Evolutionary conservation across 2,888 invertebrate genomes (phyloP), one percentile per base, ranked within the genome.

Genomic region (Epirrita christyi): DNA sequence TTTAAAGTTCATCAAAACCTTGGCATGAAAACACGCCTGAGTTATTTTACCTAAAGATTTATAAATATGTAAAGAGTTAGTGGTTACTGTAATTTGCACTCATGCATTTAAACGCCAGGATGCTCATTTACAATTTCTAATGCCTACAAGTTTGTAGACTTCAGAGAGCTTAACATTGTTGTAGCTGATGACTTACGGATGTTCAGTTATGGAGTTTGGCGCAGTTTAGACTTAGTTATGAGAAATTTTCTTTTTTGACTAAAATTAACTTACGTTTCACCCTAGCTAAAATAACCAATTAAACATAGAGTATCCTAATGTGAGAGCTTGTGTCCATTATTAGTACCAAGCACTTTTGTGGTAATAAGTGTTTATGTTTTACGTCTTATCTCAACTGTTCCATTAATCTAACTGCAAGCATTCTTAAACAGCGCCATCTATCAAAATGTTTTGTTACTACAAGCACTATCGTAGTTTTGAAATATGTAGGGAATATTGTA

Each of bases 141-240:
- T 41, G 51, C 50, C 28, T 40, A 42, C 66, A 67, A 72, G 67
- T 71, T 70, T 71, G 71, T 70, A 64, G 60, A 66, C 55, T 58
- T 56, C 55, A 58, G 44, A 57, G 55, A 60, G 57, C 54, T 57
- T 62, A 54, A 73, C 71, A 68, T 68, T 72, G 73, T 72, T 63
- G 67, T 56, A 50, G 50, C 67, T 75, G 71, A 76, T 66, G 70
- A 61, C 64, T 75, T 74, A 74, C 86, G 83, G 84, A 86, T 83
- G 85, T 78, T 68, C 67, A 6, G 15, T 40, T 34, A 50, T 13
- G 44, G 40, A 50, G 43, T 44, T 44, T 28, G 15, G 34, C 37
- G 28, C 41, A 40, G 15, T 29, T 32, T 44, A 2, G 36, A 36
- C 6, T 9, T 32, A 32, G 8, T 32, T 32, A 10, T 32, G 7